A percentile compares a stretch with the other conserved stretches of the same genome.
Evolutionary conservation across 92 coral and sea anemone species (phyloP).

Genomic region (Heteractis magnifica): DNA sequence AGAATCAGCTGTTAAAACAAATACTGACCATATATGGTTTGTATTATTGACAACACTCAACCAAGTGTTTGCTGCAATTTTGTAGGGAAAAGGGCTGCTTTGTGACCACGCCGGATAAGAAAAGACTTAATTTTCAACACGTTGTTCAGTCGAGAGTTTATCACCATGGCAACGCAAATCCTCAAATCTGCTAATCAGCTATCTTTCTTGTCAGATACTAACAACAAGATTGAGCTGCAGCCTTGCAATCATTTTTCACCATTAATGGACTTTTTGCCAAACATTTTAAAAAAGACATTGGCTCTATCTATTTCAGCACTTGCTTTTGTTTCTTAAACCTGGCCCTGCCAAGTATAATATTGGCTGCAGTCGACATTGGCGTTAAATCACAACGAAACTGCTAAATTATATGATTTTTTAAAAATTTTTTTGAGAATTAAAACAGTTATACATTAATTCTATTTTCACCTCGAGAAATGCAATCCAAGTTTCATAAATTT

Average conservation of each 20-base stretch:
- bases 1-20: constrained; percentile 33
- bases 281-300: too few relatives aligned
- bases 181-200: not conserved
- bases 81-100: constrained; percentile 6
- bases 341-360: not conserved
- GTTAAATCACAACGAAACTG: not conserved
- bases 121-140: constrained; percentile 7
- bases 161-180: constrained; percentile 20
- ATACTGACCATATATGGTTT: constrained; percentile 30
- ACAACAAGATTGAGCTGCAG: not conserved
- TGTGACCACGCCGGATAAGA: constrained; percentile 3
- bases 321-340: too few relatives aligned
- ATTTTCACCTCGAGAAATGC: too few relatives aligned
- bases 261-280: not conserved
- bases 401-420: too few relatives aligned
- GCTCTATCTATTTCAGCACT: too few relatives aligned
- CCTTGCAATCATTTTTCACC: not conserved
- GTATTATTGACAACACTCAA: not conserved
- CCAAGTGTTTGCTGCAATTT: constrained; percentile 12
- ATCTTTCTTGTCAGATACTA: not conserved
- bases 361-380: not conserved
- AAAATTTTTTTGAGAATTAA: too few relatives aligned
- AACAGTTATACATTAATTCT: too few relatives aligned
- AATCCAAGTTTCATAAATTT: too few relatives aligned
- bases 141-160: constrained; percentile 5